A percentile compares a stretch with the other conserved stretches of the same genome.
Conservation (phyloP, 2,888 invertebrate species). For the Drosophila koepferae region DNA sequence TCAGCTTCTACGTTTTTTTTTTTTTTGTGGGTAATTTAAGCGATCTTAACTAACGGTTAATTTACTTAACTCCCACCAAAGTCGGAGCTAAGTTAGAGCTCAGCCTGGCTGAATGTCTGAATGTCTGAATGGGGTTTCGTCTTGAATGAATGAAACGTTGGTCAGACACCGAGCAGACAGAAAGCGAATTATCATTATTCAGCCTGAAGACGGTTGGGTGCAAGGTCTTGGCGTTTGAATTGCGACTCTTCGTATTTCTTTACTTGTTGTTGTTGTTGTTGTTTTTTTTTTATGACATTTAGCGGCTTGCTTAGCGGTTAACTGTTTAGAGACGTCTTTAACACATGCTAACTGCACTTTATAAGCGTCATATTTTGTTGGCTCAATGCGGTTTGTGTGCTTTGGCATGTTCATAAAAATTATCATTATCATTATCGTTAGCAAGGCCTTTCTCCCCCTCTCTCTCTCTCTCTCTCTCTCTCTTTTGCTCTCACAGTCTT, state of each 20-base stretch:
- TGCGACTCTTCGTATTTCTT: constrained; percentile 28
- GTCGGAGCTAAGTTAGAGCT: constrained; percentile 5
- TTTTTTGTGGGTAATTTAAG: constrained; percentile 31
- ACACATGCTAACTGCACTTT: constrained; percentile 73
- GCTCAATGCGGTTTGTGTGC: constrained; percentile 28
- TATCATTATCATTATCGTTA: constrained; percentile 31
- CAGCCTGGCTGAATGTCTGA: constrained; percentile 21
- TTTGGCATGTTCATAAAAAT: constrained; percentile 59
- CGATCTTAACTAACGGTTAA: constrained; percentile 42
- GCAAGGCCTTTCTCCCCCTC: constrained; percentile 18
- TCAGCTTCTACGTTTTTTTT: too few species aligned
- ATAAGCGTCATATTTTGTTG: constrained; percentile 55
- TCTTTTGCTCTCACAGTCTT: not conserved
- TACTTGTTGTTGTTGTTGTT: too few species aligned
- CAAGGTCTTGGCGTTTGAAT: constrained; percentile 24
- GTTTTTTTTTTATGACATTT: constrained; percentile 64
- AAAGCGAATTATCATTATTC: not conserved
- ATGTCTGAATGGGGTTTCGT: constrained; percentile 23
- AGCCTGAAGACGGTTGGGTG: not conserved
- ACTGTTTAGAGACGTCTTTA: constrained; percentile 68
- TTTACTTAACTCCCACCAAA: constrained; percentile 41
- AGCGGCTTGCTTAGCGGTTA: constrained; percentile 65
- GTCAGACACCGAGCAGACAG: constrained; percentile 11
- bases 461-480: not conserved
- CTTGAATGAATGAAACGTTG: constrained; percentile 32